A percentile compares a stretch with the other conserved stretches of the same genome.
Conservation (phyloP, 2,797 vertebrate species). For the Meda fulgida region DNA sequence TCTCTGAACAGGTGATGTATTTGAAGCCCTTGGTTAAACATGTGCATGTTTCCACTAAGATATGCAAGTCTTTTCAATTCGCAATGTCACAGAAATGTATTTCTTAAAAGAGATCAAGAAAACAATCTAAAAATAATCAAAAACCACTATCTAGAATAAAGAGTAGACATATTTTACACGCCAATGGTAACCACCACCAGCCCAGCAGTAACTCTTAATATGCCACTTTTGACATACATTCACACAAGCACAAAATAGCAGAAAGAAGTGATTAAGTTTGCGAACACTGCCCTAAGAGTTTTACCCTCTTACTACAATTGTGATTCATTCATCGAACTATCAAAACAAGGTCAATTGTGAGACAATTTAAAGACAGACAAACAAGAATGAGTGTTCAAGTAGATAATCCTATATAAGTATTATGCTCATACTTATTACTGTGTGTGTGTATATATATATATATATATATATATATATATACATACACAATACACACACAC, state of each 20-base stretch:
- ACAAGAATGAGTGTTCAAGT: conserved; percentile 48
- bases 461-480: too few species aligned
- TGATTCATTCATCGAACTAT: conserved; percentile 26
- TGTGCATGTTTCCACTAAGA: not conserved
- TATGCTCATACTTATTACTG: not conserved
- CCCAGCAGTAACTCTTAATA: conserved; percentile 11
- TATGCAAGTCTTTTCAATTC: conserved; percentile 1
- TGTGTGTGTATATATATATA: not conserved
- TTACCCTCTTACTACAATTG: not conserved
- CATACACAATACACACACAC: too few species aligned
- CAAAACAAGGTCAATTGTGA: not conserved
- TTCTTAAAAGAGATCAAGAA: conserved; percentile 9
- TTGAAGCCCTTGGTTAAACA: conserved; percentile 16
- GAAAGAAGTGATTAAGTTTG: not conserved
- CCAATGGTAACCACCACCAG: not conserved
- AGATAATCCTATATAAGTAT: conserved; percentile 7
- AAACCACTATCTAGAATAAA: not conserved
- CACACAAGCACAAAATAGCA: conserved; percentile 1
- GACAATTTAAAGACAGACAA: conserved; percentile 8
- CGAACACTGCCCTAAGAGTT: not conserved
- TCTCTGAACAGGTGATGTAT: not conserved
- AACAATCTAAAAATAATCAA: conserved; percentile 16
- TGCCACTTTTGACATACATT: conserved; percentile 3
- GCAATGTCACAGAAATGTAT: conserved; percentile 9
- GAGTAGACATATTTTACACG: not conserved